Evolutionary conservation across 2,113 vertebrate species (phyloP), one percentile per base, ranked within the genome.

Genomic region (Halichoerus grypus): DNA sequence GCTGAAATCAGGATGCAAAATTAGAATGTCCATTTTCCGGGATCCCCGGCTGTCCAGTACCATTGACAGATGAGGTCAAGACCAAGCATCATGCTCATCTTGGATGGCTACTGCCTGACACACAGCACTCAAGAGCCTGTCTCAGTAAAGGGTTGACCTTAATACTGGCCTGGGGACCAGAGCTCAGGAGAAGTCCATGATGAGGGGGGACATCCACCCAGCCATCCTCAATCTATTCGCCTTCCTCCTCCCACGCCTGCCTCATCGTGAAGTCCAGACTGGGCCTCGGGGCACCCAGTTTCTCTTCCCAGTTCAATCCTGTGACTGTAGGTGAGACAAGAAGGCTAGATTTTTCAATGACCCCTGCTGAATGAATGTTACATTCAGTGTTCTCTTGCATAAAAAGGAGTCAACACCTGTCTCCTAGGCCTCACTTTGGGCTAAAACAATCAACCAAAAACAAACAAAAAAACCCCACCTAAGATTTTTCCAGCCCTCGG

Each of bases 51-150:
- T 22, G 33, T 3, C 22, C 82, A n/a, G 53, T 15, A 12, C 42
- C 16, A 10, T 0, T 7, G 7, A 22, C 1, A 0, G 0, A 51
- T 1, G 18, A 86, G 24, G 28, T 77, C 39, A 46, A 15, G 51
- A 33, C 63, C 65, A 59, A 36, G 26, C 0, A 4, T 7, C 31
- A 28, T 14, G 4, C 59, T 85, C 21, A 12, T 8, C n/a, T 24
- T 31, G 5, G 72, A 19, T 0, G 53, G 33, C 22, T 24, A n/a
- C 24, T 5, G 36, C 87, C 59, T 12, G 59, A 21, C 13, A 6
- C 14, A 6, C 1, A 3, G 79, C 51, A n/a, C 28, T n/a, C 39
- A 71, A 53, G 46, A 22, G n/a, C n/a, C 18, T 15, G 22, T 46
- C 65, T 42, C 21, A 24, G 6, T 57, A 85, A 76, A 61, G 65